phyloP scores from a whole-genome alignment of 2,797 vertebrate species.

The Setipinna tenuifilis region DNA sequence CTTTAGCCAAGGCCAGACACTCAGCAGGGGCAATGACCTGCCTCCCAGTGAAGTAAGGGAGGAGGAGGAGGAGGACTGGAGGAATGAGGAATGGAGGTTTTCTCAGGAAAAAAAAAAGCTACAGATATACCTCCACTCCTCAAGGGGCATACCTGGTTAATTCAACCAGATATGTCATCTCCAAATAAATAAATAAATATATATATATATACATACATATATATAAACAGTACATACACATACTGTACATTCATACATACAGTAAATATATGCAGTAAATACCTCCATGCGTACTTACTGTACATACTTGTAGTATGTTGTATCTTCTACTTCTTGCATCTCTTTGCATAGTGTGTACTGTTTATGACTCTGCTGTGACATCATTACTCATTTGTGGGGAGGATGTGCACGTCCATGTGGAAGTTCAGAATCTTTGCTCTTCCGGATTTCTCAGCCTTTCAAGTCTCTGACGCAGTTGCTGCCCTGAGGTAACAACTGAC shows the following conservation, averaged over 20 bases:
- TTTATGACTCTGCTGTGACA: not conserved
- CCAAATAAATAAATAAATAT: no score
- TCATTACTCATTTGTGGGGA: not conserved
- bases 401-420: not conserved
- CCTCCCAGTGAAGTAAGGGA: not conserved
- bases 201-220: no score
- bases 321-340: not conserved
- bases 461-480: not conserved
- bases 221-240: no score
- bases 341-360: not conserved
- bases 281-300: no score
- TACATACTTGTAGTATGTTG: no score
- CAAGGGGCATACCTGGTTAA: not conserved
- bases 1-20: slow-evolving; percentile 8
- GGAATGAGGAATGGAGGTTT: not conserved
- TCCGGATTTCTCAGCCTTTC: not conserved
- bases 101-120: not conserved
- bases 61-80: no score
- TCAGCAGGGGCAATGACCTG: not conserved
- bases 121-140: not conserved
- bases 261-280: no score
- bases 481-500: not conserved
- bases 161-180: not conserved
- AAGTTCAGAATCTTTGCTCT: not conserved
- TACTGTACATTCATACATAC: no score